Base-by-base conservation (phyloP, 2,888 invertebrate genomes). In the Tetranychus truncatus region DNA sequence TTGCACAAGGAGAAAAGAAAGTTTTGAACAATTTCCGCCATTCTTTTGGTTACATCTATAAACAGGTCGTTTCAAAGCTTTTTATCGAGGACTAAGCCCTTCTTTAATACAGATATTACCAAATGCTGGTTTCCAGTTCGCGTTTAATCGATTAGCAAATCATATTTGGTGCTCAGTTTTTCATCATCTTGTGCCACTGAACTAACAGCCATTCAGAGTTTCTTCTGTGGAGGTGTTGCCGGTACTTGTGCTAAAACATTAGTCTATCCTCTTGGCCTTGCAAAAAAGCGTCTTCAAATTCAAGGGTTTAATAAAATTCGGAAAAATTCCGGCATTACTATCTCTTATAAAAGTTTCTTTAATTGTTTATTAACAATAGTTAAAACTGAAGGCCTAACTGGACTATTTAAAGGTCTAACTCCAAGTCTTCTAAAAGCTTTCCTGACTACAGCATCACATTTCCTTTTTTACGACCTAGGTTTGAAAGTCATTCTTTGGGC, bases 371-470 rank as follows among this genome's bases (percentile, higher is more conserved):
- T 82, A 65, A 82, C 85, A 76, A 91, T 89, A 2, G 82, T 89
- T 45, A 83, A 82, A 66, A 83, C 86, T 74, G 92, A 93, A 84
- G 90, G 91, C 1, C 81, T 88, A 11, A 77, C 83, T 7, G 91
- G 91, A 0, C 75, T 81, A 66, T 80, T 79, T 76, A 93, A 94
- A 85, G 95, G 95, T 2, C 87, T 94, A 77, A 84, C 86, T 75
- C 95, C 96, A 0, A 92, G 92, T 83, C 85, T 94, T 77, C 81
- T 93, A 3, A 97, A 97, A 85, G 94, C 96, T 66, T 87, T 89
- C 74, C 82, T 88, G 73, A 89, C 91, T 1, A 89, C 92, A 67
- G 94, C 92, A 6, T 84, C 92, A 77, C 89, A 92, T 84, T 95
- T 97, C 84, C 88, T 90, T 79, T 86, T 89, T 79, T 97, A 95